Conservation (phyloP, 1,140 invertebrate species). For the Neodiprion lecontei region DNA sequence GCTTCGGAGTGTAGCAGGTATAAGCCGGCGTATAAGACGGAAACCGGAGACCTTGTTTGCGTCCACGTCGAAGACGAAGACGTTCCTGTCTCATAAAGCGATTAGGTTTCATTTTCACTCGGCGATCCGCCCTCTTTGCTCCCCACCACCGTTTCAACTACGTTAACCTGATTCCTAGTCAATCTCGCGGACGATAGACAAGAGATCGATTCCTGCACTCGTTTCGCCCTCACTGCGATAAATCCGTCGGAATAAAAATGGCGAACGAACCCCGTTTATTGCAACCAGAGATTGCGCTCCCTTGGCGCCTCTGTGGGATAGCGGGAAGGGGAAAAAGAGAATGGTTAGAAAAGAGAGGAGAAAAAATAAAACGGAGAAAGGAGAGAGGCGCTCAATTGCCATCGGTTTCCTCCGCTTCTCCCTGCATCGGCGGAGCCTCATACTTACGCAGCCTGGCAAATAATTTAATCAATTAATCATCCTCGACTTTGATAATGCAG, state of each 20-base stretch:
- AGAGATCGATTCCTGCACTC: background rate
- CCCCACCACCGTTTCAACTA: background rate
- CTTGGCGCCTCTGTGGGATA: background rate
- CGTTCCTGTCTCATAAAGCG: slow-evolving; percentile 1
- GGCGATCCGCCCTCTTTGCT: background rate
- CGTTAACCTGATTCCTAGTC: background rate
- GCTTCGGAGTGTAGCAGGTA: background rate
- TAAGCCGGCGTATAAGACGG: background rate
- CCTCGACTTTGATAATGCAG: slow-evolving; percentile 7
- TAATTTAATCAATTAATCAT: slow-evolving; percentile 6
- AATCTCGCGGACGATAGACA: background rate
- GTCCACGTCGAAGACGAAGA: background rate
- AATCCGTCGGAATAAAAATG: slow-evolving; percentile 1
- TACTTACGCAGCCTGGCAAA: background rate
- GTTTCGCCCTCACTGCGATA: background rate
- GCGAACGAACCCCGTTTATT: slow-evolving; percentile 6
- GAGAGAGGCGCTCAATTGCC: background rate
- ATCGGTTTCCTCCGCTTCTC: background rate
- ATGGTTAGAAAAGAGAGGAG: slow-evolving; percentile 1
- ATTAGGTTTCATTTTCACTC: slow-evolving; percentile 4
- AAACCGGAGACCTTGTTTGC: background rate
- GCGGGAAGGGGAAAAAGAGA: background rate
- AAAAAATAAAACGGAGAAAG: background rate
- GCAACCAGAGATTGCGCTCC: slow-evolving; percentile 6
- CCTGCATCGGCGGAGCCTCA: background rate